These are phyloP conservation scores for Hydrotaea cyrtoneurina DNA, from an alignment of 2,888 invertebrate species.

Conservation along the genomic window DNA sequence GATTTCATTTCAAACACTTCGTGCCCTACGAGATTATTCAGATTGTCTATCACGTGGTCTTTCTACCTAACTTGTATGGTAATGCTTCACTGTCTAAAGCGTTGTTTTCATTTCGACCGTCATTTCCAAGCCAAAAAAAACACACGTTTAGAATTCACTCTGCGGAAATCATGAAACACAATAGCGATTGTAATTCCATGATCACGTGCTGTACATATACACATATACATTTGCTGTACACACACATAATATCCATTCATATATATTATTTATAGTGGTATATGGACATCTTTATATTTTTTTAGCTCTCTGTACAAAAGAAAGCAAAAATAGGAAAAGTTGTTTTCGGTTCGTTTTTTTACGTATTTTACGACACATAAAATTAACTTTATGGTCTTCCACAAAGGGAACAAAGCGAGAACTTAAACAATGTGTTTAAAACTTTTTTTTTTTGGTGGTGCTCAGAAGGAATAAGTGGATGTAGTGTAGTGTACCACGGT, in stretches of 20 bases:
- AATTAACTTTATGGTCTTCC: conserved; percentile 53
- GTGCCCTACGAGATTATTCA: too few species aligned
- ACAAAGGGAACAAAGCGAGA: neutral
- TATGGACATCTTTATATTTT: neutral
- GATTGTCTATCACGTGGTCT: too few species aligned
- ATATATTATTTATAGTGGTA: conserved; percentile 1
- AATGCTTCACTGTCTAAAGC: too few species aligned
- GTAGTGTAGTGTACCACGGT: neutral
- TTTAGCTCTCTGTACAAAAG: neutral
- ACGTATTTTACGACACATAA: conserved; percentile 37
- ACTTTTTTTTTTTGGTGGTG: conserved; percentile 26
- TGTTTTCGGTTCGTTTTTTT: conserved; percentile 8
- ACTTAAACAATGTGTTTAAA: conserved; percentile 35
- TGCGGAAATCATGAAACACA: neutral
- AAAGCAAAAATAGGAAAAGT: conserved; percentile 20
- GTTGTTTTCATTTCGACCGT: too few species aligned
- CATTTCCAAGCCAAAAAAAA: too few species aligned
- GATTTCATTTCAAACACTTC: too few species aligned
- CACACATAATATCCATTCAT: neutral
- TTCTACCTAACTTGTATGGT: too few species aligned
- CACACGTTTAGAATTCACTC: too few species aligned
- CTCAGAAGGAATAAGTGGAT: conserved; percentile 4
- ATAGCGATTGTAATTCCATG: too few species aligned
- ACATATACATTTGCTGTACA: neutral
- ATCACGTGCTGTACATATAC: too few species aligned